Base-by-base conservation (phyloP, 1,140 invertebrate species). In the Cyclargus thomasi region DNA sequence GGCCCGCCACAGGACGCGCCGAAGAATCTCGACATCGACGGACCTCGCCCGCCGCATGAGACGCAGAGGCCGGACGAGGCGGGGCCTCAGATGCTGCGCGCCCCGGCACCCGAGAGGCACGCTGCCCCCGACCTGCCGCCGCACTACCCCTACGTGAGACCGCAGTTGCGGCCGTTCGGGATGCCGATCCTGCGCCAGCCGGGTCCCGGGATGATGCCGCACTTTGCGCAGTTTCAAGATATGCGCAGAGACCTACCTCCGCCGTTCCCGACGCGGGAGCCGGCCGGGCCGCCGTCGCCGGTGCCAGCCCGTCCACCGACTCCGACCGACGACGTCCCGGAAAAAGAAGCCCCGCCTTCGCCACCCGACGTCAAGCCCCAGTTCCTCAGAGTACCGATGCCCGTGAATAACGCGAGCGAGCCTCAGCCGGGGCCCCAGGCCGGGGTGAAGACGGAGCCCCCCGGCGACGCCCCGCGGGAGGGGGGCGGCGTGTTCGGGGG, bases 401-500 rank as follows among this genome's bases (percentile, higher is more conserved):
- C 21, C 63, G 71, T 63, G 65, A 69, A 72, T 67, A 68, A 55
- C 10, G 69, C 55, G 2, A 59, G 20, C 55, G 65, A 72, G 21
- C 69, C 72, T 14, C 72, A 76, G 20, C 76, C 70, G 62, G 65
- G 36, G 6, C n/a, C 16, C 18, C n/a, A n/a, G n/a, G n/a, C n/a
- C n/a, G n/a, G n/a, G n/a, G 67, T 79, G 16, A 77, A 76, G 53
- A 92, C 93, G 73, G 92, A 93, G 63, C 65, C 71, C 36, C 57
- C 62, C 63, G 70, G 69, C 57, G 75, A 67, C 72, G 63, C 83
- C 67, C 69, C 76, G 23, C 76, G 86, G 65, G 93, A 94, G 72
- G 92, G 93, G 57, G 91, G 92, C 62, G 92, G 95, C 35, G 95
- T 95, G 78, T 96, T 96, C 85, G 95, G 95, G n/a, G 95, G 95